phyloP scores from a whole-genome alignment of 2,797 vertebrate species.

The Tenualosa thibaudeaui region DNA sequence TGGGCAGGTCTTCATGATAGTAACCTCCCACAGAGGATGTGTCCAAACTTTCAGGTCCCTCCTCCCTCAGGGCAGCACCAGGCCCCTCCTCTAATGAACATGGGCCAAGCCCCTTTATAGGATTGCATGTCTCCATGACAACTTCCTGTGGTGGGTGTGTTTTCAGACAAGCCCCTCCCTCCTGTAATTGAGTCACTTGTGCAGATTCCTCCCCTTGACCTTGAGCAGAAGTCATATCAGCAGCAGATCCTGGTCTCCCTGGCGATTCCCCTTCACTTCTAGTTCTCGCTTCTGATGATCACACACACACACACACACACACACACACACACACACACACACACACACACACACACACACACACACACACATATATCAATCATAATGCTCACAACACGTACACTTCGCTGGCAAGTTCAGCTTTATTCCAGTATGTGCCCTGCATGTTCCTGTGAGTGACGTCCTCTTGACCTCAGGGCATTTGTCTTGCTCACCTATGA shows the following conservation, averaged over 20 bases:
- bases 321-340: not conserved
- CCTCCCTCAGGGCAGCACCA: not conserved
- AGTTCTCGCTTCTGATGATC: not conserved
- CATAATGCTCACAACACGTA: no score
- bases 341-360: not conserved
- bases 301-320: not conserved
- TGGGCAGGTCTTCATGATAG: not conserved
- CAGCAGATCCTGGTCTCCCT: not conserved
- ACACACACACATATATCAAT: not conserved
- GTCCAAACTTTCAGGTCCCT: not conserved
- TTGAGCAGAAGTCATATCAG: not conserved
- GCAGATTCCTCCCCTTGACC: not conserved
- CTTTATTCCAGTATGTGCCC: no score
- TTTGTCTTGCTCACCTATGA: not conserved
- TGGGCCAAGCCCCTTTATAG: not conserved
- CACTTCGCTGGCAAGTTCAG: no score
- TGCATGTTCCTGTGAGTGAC: no score
- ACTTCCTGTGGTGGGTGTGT: not conserved
- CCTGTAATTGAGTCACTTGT: not conserved
- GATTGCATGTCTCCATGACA: not conserved
- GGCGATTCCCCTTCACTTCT: not conserved
- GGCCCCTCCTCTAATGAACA: not conserved
- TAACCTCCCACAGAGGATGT: not conserved
- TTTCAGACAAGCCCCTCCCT: not conserved
- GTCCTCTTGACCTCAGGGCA: no score